Evolutionary conservation across 2,797 vertebrate species (phyloP).

Genomic region (Urosaurus nigricauda): DNA sequence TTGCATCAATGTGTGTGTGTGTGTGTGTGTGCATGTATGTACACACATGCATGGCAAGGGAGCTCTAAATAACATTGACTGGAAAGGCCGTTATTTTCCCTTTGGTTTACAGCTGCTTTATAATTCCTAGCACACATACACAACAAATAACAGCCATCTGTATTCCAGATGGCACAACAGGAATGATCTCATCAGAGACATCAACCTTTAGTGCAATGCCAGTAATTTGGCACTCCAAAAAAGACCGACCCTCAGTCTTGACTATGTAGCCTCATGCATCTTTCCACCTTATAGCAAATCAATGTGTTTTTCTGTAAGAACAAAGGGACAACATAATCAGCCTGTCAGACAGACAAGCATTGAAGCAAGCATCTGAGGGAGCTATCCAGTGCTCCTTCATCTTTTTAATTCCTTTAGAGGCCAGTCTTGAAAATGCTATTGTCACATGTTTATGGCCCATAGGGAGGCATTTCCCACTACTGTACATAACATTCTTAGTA

Average conservation of each 20-base stretch:
- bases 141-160: constrained; percentile 47
- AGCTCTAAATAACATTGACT: constrained; percentile 28
- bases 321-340: background rate
- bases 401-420: background rate
- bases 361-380: background rate
- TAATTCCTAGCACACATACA: constrained; percentile 32
- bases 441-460: background rate
- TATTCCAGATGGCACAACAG: constrained; percentile 44
- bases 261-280: constrained; percentile 3
- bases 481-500: background rate
- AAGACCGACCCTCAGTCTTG: constrained; percentile 7
- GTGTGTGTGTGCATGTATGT: background rate
- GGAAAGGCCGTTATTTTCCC: constrained; percentile 22
- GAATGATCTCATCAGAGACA: constrained; percentile 46
- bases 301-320: background rate
- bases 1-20: background rate
- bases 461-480: background rate
- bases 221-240: constrained; percentile 38
- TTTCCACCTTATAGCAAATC: constrained; percentile 22
- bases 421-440: background rate
- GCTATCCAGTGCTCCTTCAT: background rate
- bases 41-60: background rate
- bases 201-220: constrained; percentile 38
- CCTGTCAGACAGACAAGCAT: background rate
- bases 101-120: constrained; percentile 25